Base-by-base conservation (phyloP, 2,797 vertebrate genomes). In the Carduelis carduelis region DNA sequence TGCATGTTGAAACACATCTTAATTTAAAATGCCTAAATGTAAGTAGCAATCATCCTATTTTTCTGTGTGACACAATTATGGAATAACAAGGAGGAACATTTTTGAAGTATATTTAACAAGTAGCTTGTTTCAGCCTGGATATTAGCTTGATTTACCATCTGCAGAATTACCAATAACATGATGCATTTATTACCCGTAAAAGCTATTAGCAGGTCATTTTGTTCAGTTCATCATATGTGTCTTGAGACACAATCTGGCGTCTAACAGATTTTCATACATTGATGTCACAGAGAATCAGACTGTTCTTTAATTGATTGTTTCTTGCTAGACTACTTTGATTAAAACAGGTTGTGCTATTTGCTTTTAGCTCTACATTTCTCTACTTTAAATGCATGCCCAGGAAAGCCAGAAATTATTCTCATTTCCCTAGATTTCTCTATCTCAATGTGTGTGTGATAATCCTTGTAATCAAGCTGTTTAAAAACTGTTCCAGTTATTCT, bases 101-200 rank as follows among this genome's bases (percentile, higher is more conserved):
- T 96, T 97, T 97, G 96, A 97, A 98, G 97, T 98, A 97, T 97
- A 98, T 98, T 98, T 98, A 98, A 98, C 98, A 98, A 98, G 97
- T 98, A 97, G 95, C 97, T 98, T 98, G 97, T 98, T 98, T 98
- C 97, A 98, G 97, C 96, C 97, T 96, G 87, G 91, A 97, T 98
- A 98, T 98, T 98, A 98, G 98, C 98, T 98, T 98, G 98, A 98
- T 98, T 98, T 98, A 98, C 98, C 98, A 98, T 98, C 98, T 98
- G 98, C 98, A 98, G 98, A 98, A 98, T 98, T 98, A 98, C 98
- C 98, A 98, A 98, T 98, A 98, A 98, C 98, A 98, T 98, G 98
- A 98, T 98, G 98, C 98, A 98, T 98, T 98, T 98, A 98, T 98
- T 98, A 98, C 98, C 98, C 98, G 97, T 98, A 98, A 98, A 98